Conservation (phyloP, 2,113 vertebrate species). For the Serilophus lunatus region DNA sequence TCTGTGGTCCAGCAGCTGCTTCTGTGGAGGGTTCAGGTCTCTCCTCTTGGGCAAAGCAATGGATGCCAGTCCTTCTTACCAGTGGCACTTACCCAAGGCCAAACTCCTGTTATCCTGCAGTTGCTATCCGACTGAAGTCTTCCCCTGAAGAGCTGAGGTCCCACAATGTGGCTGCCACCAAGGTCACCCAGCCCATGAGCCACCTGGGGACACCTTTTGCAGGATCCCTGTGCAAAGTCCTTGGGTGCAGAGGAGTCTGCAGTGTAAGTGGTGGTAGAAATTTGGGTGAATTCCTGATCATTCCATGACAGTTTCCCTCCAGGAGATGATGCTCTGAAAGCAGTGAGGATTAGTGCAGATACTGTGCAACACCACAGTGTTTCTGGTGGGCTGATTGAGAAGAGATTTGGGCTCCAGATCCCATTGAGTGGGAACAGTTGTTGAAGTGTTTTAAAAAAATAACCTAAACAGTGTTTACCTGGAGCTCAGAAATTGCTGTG, state of each 20-base stretch:
- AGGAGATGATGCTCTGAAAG: neutral
- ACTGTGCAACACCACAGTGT: neutral
- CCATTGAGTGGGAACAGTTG: neutral
- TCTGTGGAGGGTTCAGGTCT: neutral
- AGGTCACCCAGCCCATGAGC: neutral
- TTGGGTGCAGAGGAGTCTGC: neutral
- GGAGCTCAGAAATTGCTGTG: neutral
- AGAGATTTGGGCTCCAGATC: neutral
- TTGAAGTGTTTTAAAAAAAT: neutral
- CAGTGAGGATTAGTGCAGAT: neutral
- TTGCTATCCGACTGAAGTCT: neutral
- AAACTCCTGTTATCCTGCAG: neutral
- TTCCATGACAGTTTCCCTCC: neutral
- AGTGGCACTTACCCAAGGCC: neutral
- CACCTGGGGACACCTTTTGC: accelerated
- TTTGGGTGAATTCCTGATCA: neutral
- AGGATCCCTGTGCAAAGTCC: neutral
- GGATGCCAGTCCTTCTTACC: neutral
- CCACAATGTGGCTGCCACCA: accelerated
- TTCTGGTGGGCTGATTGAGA: neutral
- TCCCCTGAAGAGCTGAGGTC: neutral
- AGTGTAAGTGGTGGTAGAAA: neutral
- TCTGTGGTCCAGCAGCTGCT: neutral
- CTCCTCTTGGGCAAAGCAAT: neutral
- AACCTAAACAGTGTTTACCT: neutral